Evolutionary conservation across 2,797 vertebrate species (phyloP).

Genomic region (Gallinago stenura): DNA sequence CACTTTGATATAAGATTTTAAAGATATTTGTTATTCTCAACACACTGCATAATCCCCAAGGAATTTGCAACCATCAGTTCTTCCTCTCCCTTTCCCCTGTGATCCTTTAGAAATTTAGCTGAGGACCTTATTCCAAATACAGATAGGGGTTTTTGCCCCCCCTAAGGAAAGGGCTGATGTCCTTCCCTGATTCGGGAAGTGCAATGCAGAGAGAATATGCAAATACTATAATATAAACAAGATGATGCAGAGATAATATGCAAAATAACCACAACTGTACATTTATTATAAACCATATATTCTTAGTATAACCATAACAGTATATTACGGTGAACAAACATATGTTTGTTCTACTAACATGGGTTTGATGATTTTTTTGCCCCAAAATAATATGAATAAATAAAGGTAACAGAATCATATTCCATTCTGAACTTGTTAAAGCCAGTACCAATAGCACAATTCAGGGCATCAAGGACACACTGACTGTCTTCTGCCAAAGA

Average conservation of each 20-base stretch:
- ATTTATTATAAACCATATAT: background rate
- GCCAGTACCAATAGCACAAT: slow-evolving; percentile 45
- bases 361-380: background rate
- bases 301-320: background rate
- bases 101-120: background rate
- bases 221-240: background rate
- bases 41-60: background rate
- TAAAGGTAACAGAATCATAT: background rate
- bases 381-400: background rate
- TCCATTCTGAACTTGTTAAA: slow-evolving; percentile 23
- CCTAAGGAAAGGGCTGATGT: background rate
- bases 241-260: background rate
- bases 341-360: background rate
- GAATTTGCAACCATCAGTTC: background rate
- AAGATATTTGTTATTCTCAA: background rate
- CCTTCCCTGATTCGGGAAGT: background rate
- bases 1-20: background rate
- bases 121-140: background rate
- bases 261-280: background rate
- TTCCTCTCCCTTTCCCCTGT: background rate
- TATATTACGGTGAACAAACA: background rate
- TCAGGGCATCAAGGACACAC: background rate
- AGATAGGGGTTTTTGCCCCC: background rate
- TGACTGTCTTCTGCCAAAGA: slow-evolving; percentile 47
- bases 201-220: background rate